Percentiles rank a stretch among this genome's conserved stretches.
These are phyloP conservation scores for Frieseomelitta varia DNA, from an alignment of 1,140 invertebrate species.

Conservation along the genomic window DNA sequence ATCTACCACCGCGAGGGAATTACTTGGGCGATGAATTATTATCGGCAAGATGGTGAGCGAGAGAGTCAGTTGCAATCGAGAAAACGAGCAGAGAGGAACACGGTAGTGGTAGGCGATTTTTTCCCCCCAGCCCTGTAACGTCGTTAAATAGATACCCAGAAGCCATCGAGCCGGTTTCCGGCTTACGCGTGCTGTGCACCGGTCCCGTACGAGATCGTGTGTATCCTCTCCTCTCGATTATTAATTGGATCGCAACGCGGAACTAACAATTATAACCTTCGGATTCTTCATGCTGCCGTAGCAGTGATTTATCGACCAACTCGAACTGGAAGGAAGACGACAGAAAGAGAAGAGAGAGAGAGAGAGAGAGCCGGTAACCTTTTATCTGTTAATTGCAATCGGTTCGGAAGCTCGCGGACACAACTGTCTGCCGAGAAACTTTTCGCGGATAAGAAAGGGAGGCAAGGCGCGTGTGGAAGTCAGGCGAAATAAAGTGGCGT, in stretches of 20 bases:
- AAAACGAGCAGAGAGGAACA: neutral
- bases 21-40: neutral
- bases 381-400: conserved; percentile 30
- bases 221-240: conserved; percentile 31
- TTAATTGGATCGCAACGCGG: conserved; percentile 22
- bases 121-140: conserved; percentile 39
- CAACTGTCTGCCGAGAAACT: too few relatives aligned
- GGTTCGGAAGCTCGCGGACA: neutral
- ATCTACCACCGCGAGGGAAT: neutral
- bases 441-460: neutral
- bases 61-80: too few relatives aligned
- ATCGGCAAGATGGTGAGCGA: neutral
- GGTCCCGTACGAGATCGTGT: too few relatives aligned
- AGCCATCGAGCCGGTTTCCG: conserved; percentile 67
- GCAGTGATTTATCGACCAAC: neutral
- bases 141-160: conserved; percentile 63
- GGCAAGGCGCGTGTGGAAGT: too few relatives aligned
- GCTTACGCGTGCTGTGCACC: conserved; percentile 48
- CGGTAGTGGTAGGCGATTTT: conserved; percentile 41
- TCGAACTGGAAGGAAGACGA: neutral
- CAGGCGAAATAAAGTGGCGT: conserved; percentile 64
- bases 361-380: neutral
- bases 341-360: too few relatives aligned
- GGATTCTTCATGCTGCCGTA: neutral
- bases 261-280: conserved; percentile 6